Percentiles rank a stretch among this genome's conserved stretches.
phyloP scores from a whole-genome alignment of 2,113 vertebrate species.

The Chlorocebus sabaeus region DNA sequence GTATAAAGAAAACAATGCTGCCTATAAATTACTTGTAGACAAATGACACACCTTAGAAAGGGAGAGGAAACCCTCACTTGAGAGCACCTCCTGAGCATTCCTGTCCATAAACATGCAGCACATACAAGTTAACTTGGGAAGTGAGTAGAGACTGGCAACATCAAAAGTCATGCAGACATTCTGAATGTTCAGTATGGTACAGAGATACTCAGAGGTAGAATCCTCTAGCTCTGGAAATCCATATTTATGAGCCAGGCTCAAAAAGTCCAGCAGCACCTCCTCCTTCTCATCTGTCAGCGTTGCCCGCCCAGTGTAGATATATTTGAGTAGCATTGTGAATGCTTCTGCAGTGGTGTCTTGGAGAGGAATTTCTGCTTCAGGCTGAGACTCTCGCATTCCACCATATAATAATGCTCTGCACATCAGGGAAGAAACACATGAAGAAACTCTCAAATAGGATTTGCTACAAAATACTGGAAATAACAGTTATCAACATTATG shows the following conservation, averaged over 20 bases:
- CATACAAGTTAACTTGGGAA: slow-evolving; percentile 91
- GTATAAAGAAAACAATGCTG: neutral
- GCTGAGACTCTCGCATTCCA: slow-evolving; percentile 96
- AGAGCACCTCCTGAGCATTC: slow-evolving; percentile 94
- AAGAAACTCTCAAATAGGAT: slow-evolving; percentile 18
- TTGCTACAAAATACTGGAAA: neutral
- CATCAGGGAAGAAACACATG: slow-evolving; percentile 38
- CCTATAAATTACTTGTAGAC: neutral
- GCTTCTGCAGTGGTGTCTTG: slow-evolving; percentile 96
- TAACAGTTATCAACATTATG: neutral
- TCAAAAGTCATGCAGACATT: slow-evolving; percentile 98
- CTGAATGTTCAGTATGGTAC: slow-evolving; percentile 95
- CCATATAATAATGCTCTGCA: slow-evolving; percentile 94
- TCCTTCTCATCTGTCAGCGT: slow-evolving; percentile 94
- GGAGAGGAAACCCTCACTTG: slow-evolving; percentile 92
- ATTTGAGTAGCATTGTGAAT: slow-evolving; percentile 96
- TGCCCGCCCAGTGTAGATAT: slow-evolving; percentile 97
- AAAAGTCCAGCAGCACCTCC: slow-evolving; percentile 95
- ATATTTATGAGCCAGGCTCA: slow-evolving; percentile 96
- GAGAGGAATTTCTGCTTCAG: slow-evolving; percentile 95
- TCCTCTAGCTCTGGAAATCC: slow-evolving; percentile 97
- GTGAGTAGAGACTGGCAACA: slow-evolving; percentile 96
- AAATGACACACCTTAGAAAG: slow-evolving; percentile 91
- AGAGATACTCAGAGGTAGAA: slow-evolving; percentile 96
- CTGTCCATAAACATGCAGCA: slow-evolving; percentile 97